Conservation (phyloP, 1,140 invertebrate species). For the Portunus trituberculatus region DNA sequence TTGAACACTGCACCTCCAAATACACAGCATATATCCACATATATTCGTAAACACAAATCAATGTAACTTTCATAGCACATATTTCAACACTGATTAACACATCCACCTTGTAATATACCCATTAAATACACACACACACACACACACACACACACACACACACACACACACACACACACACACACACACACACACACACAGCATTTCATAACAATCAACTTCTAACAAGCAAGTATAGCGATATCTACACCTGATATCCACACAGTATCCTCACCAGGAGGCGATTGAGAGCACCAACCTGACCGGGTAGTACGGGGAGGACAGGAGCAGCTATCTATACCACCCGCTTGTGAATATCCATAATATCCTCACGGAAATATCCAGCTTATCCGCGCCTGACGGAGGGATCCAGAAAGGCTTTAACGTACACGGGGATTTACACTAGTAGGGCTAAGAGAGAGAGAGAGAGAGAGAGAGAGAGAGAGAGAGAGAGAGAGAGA, state of each 20-base stretch:
- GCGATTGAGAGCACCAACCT: too few relatives aligned
- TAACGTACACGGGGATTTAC: not conserved
- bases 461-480: not conserved
- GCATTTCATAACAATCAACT: too few relatives aligned
- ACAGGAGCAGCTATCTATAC: not conserved
- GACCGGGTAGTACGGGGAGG: too few relatives aligned
- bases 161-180: not conserved
- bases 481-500: not conserved
- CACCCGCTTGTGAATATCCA: not conserved
- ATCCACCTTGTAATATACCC: not conserved
- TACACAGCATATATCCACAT: not conserved
- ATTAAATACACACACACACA: not conserved
- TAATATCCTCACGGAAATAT: slow-evolving; percentile 14
- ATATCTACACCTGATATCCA: too few relatives aligned
- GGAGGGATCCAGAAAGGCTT: not conserved
- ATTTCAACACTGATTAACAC: not conserved
- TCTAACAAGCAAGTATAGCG: too few relatives aligned
- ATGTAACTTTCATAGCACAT: not conserved
- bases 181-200: too few relatives aligned
- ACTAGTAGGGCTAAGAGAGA: not conserved
- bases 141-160: slow-evolving; percentile 6
- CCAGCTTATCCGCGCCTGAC: not conserved
- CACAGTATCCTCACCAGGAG: too few relatives aligned
- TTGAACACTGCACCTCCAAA: not conserved
- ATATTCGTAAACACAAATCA: not conserved